These are phyloP conservation scores for Sceloporus undulatus DNA, from an alignment of 2,113 vertebrate species.

Conservation along the genomic window DNA sequence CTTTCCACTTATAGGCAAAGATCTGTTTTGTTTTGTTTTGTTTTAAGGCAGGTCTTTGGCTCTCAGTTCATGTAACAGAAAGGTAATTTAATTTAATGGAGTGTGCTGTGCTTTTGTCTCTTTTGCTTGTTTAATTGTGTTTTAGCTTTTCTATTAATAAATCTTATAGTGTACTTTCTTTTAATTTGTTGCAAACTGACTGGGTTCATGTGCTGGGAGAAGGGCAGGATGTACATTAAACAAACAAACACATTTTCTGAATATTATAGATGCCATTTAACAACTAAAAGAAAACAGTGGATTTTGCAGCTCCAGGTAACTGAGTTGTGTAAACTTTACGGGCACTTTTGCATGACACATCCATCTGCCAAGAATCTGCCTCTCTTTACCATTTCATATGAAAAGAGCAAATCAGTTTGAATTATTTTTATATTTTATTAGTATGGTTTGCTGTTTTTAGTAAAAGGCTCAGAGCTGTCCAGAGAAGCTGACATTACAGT, in stretches of 20 bases:
- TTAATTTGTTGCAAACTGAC: too few relatives aligned
- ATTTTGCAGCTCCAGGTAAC: constrained; percentile 51
- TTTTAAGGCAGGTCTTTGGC: too few relatives aligned
- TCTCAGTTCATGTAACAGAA: background rate
- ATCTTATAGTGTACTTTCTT: too few relatives aligned
- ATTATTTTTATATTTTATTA: constrained; percentile 74
- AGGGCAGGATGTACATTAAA: too few relatives aligned
- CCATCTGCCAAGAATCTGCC: constrained; percentile 64
- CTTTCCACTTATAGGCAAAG: too few relatives aligned
- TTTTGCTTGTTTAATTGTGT: too few relatives aligned
- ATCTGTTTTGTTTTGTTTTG: too few relatives aligned
- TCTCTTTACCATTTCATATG: constrained; percentile 58
- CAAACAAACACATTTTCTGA: too few relatives aligned
- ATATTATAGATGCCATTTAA: too few relatives aligned
- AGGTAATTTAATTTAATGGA: background rate
- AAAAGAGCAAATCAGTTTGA: constrained; percentile 69
- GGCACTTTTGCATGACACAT: constrained; percentile 51
- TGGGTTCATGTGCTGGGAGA: too few relatives aligned
- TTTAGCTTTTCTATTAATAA: too few relatives aligned
- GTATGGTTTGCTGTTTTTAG: constrained; percentile 70
- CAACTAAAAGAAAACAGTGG: constrained; percentile 48
- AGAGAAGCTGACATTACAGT: constrained; percentile 67
- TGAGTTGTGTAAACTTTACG: constrained; percentile 41
- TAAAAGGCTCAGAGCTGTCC: constrained; percentile 63
- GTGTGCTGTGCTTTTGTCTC: background rate